phyloP scores from a whole-genome alignment of 2,113 vertebrate species.

The Dicentrarchus labrax region DNA sequence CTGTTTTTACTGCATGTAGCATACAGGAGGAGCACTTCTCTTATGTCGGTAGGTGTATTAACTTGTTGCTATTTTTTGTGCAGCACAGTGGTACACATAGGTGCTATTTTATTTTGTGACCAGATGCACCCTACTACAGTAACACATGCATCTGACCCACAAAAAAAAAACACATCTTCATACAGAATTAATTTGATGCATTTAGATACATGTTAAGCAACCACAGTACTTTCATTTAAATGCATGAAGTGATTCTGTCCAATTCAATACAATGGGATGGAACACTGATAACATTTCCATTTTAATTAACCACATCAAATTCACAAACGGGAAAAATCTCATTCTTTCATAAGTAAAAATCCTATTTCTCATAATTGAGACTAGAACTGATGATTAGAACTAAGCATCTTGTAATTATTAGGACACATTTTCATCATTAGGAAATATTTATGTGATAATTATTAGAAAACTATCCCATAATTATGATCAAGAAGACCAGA shows the following conservation, averaged over 20 bases:
- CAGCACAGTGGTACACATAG: background rate
- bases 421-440: background rate
- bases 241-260: background rate
- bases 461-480: background rate
- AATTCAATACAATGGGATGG: background rate
- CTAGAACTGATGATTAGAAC: constrained; percentile 4
- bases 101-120: background rate
- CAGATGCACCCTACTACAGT: background rate
- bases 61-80: background rate
- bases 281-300: background rate
- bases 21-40: background rate
- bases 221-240: background rate
- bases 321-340: background rate
- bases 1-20: background rate
- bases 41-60: background rate
- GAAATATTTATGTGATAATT: constrained; percentile 5
- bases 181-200: background rate
- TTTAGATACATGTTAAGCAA: background rate
- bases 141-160: background rate
- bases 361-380: background rate
- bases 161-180: background rate
- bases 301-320: background rate
- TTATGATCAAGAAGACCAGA: background rate
- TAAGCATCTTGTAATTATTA: constrained; percentile 4
- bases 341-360: background rate